phyloP scores from a whole-genome alignment of 2,113 vertebrate species.

The Brachyistius frenatus region DNA sequence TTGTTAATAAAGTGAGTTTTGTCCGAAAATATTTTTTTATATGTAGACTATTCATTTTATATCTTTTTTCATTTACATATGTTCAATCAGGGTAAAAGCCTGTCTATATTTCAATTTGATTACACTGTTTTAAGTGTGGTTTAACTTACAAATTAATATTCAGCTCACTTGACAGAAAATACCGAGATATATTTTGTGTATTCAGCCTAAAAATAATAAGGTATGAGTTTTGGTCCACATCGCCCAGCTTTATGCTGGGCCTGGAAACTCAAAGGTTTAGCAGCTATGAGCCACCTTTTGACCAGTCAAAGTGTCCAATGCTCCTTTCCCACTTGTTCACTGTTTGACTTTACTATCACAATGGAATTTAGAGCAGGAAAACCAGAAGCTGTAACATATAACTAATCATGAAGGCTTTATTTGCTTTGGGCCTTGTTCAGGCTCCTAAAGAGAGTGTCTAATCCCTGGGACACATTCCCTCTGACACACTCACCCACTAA shows the following conservation, averaged over 20 bases:
- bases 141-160: too few relatives aligned
- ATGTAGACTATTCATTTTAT: too few relatives aligned
- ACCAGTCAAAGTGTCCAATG: not conserved
- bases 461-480: slow-evolving; percentile 51
- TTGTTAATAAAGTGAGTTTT: too few relatives aligned
- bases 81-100: too few relatives aligned
- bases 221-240: too few relatives aligned
- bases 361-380: slow-evolving; percentile 28
- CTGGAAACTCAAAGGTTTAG: not conserved
- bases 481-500: slow-evolving; percentile 31
- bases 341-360: slow-evolving; percentile 23
- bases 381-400: slow-evolving; percentile 45
- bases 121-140: too few relatives aligned
- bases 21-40: too few relatives aligned
- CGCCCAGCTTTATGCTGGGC: not conserved
- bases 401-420: slow-evolving; percentile 58
- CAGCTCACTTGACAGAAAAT: too few relatives aligned
- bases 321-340: slow-evolving; percentile 2
- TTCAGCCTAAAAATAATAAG: too few relatives aligned
- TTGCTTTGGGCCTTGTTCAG: slow-evolving; percentile 59
- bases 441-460: slow-evolving; percentile 56
- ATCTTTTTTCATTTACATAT: too few relatives aligned
- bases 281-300: slow-evolving; percentile 1
- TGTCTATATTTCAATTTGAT: too few relatives aligned
- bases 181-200: too few relatives aligned